Evolutionary conservation across 2,888 invertebrate species (phyloP).

Genomic region (Orthosia incerta): DNA sequence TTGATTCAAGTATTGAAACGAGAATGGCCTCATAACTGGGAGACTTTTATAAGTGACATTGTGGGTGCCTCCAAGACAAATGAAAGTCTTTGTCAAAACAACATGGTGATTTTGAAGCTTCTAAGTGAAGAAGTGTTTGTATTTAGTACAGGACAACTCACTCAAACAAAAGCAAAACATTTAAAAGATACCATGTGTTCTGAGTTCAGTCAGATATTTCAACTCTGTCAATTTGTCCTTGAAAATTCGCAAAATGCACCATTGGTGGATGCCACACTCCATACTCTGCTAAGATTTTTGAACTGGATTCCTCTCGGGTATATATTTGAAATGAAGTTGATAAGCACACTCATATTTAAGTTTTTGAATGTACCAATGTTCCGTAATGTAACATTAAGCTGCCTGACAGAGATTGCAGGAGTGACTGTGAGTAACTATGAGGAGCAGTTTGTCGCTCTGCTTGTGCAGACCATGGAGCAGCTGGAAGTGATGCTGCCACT

Average conservation of each 20-base stretch:
- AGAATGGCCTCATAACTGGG: slow-evolving; percentile 99
- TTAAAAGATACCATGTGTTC: slow-evolving; percentile 99
- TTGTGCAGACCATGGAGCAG: slow-evolving; percentile 98
- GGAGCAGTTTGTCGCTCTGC: slow-evolving; percentile 97
- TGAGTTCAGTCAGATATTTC: slow-evolving; percentile 99
- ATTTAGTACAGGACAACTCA: slow-evolving; percentile 99
- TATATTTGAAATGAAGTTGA: slow-evolving; percentile 99
- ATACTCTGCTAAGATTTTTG: slow-evolving; percentile 98
- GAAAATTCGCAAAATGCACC: slow-evolving; percentile 99
- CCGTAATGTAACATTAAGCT: slow-evolving; percentile 99
- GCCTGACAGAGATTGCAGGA: slow-evolving; percentile 99
- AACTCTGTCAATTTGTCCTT: slow-evolving; percentile 99
- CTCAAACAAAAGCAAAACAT: slow-evolving; percentile 99
- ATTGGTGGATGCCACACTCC: slow-evolving; percentile 98
- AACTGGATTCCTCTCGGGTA: slow-evolving; percentile 99
- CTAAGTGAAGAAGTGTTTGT: slow-evolving; percentile 99
- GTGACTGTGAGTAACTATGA: slow-evolving; percentile 97
- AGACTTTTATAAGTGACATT: slow-evolving; percentile 99
- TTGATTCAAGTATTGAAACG: slow-evolving; percentile 99
- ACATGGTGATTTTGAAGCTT: slow-evolving; percentile 99
- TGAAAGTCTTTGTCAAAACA: slow-evolving; percentile 99
- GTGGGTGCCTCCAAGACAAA: slow-evolving; percentile 99
- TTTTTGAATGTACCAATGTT: slow-evolving; percentile 99
- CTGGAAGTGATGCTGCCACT: slow-evolving; percentile 97
- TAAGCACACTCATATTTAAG: slow-evolving; percentile 98